phyloP scores from a whole-genome alignment of 1,140 invertebrate species.

The Drosophila hydei region DNA sequence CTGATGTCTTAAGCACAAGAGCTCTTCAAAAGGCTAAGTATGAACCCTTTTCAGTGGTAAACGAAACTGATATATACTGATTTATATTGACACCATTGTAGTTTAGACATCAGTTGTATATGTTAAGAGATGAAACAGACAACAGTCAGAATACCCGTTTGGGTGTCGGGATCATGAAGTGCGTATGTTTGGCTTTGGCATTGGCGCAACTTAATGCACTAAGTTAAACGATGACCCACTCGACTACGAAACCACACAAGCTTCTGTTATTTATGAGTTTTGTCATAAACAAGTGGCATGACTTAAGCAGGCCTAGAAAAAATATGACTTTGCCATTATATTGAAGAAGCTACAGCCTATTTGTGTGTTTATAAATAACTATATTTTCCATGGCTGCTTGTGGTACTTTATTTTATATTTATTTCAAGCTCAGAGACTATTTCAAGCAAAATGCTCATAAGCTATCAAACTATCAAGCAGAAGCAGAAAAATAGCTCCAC shows the following conservation, averaged over 20 bases:
- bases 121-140: slow-evolving; percentile 3
- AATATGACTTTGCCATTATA: slow-evolving; percentile 21
- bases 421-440: slow-evolving; percentile 3
- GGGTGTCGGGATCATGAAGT: neutral
- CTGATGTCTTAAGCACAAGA: neutral
- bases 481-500: slow-evolving; percentile 10
- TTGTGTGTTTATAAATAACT: neutral
- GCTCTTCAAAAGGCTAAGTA: slow-evolving; percentile 15
- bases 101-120: slow-evolving; percentile 11
- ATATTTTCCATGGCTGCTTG: slow-evolving; percentile 8
- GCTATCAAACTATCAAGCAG: slow-evolving; percentile 21
- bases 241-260: slow-evolving; percentile 14
- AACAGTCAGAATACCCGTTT: slow-evolving; percentile 3
- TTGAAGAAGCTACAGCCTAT: neutral
- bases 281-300: slow-evolving; percentile 5
- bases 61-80: slow-evolving; percentile 47
- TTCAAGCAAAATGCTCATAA: slow-evolving; percentile 49
- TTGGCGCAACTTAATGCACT: neutral
- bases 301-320: slow-evolving; percentile 17
- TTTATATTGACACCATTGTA: slow-evolving; percentile 60
- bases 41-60: slow-evolving; percentile 44
- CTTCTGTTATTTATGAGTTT: slow-evolving; percentile 38
- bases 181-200: neutral
- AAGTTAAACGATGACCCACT: slow-evolving; percentile 22
- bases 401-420: slow-evolving; percentile 51